Conservation (phyloP, 2,888 invertebrate genomes). For the Ceramica pisi region DNA sequence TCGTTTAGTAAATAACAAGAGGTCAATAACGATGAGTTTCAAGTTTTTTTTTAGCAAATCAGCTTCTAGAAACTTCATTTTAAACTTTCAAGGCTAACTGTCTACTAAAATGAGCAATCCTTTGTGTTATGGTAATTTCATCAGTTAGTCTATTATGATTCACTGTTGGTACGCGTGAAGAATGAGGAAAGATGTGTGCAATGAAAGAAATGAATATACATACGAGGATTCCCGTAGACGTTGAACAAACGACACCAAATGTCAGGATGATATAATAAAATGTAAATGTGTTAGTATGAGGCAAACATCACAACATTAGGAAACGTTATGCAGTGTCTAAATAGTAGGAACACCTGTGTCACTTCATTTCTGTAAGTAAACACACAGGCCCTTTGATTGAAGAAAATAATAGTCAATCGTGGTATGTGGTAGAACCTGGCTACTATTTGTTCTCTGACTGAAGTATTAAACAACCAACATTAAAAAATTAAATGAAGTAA, state of each 20-base stretch:
- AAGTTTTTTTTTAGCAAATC: slow-evolving; percentile 18
- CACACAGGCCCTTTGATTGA: slow-evolving; percentile 59
- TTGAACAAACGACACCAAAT: slow-evolving; percentile 55
- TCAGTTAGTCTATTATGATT: slow-evolving; percentile 35
- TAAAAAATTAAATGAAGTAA: slow-evolving; percentile 4
- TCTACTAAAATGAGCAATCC: slow-evolving; percentile 24
- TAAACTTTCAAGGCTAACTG: slow-evolving; percentile 31
- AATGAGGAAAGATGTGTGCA: slow-evolving; percentile 30
- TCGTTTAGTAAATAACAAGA: slow-evolving; percentile 33
- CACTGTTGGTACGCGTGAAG: slow-evolving; percentile 17
- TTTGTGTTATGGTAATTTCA: slow-evolving; percentile 47
- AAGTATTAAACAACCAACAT: slow-evolving; percentile 14
- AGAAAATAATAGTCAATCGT: slow-evolving; percentile 49
- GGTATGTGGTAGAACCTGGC: not conserved
- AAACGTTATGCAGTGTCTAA: slow-evolving; percentile 76
- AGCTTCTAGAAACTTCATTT: slow-evolving; percentile 45
- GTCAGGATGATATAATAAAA: slow-evolving; percentile 71
- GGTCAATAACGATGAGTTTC: slow-evolving; percentile 45
- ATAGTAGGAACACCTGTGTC: slow-evolving; percentile 78
- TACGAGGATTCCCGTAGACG: slow-evolving; percentile 47
- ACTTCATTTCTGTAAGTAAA: slow-evolving; percentile 69
- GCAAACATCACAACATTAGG: slow-evolving; percentile 68
- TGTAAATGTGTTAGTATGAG: slow-evolving; percentile 63
- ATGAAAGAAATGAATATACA: slow-evolving; percentile 42
- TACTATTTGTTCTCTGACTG: slow-evolving; percentile 3